Evolutionary conservation across 53 echinoderm and acorn worm genomes (phyloP), one percentile per base, ranked within the genome.

Genomic region (Hippasteria phrygiana): DNA sequence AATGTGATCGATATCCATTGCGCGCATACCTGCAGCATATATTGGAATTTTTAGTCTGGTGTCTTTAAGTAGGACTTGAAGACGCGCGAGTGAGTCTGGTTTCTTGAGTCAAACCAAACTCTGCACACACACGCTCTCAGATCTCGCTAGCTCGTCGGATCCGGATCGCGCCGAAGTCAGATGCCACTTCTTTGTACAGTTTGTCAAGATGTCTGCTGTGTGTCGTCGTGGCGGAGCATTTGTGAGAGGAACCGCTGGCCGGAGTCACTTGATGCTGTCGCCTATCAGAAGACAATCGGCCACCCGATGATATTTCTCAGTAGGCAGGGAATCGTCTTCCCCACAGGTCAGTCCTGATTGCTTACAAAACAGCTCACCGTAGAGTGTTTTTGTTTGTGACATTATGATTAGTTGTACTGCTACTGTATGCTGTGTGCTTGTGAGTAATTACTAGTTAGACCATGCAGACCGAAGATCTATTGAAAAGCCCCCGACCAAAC

Each of bases 11-110:
- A n/a, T n/a, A n/a, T n/a, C n/a, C n/a, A n/a, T n/a, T n/a, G n/a
- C n/a, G n/a, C n/a, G n/a, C n/a, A n/a, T n/a, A n/a, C 11, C 46
- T 45, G 5, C 46, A 11, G 46, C 5, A 45, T 45, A 7, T 45
- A 45, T 5, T 7, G 46, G 11, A 26, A 59, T 24, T 59, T 22
- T 39, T n/a, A 78, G 78, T 59, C 78, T 78, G 78, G 78, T 59
- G 59, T 78, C 78, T 78, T 78, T 11, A 24, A 37, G 56, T 35
- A 20, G 24, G 0, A 55, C 55, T 78, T 55, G 3, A 59, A 78
- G 78, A 78, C 78, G 55, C n/a, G 9, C 17, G 26, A 39, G 17
- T 38, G 18, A 56, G 78, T 78, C 78, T 78, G 78, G 56, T 55
- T 36, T 38, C 59, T 7, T 11, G 24, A 55, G 28, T 31, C 28